Percentiles rank a stretch among this genome's conserved stretches.
Conservation (phyloP, 2,113 vertebrate genomes). For the Lagopus leucura region DNA sequence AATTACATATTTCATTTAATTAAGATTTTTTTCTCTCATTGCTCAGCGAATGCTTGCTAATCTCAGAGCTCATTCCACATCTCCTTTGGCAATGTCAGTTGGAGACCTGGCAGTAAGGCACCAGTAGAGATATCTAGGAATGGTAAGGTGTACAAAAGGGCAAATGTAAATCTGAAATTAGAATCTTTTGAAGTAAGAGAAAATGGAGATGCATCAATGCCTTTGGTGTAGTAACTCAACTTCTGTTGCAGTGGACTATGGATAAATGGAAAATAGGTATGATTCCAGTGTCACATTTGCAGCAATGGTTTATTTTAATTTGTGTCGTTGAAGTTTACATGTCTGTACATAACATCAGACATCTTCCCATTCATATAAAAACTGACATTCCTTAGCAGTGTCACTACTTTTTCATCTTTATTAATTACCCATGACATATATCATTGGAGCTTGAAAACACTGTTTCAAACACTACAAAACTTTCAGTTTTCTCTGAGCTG, state of each 20-base stretch:
- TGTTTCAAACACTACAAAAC: neutral
- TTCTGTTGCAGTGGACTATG: neutral
- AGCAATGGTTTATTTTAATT: neutral
- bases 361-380: neutral
- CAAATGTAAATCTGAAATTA: neutral
- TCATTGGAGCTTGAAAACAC: neutral
- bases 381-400: neutral
- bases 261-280: neutral
- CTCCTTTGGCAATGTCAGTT: neutral
- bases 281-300: neutral
- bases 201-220: neutral
- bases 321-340: neutral
- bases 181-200: neutral
- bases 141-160: accelerated
- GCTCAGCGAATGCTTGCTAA: neutral
- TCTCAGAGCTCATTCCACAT: neutral
- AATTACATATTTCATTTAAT: neutral
- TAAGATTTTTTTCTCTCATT: neutral
- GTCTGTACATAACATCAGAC: neutral
- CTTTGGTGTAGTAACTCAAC: neutral
- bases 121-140: neutral
- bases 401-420: neutral
- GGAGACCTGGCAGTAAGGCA: neutral
- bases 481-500: neutral
- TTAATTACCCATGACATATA: neutral